Evolutionary conservation across 2,113 vertebrate genomes (phyloP).

Genomic region (Phycodurus eques): DNA sequence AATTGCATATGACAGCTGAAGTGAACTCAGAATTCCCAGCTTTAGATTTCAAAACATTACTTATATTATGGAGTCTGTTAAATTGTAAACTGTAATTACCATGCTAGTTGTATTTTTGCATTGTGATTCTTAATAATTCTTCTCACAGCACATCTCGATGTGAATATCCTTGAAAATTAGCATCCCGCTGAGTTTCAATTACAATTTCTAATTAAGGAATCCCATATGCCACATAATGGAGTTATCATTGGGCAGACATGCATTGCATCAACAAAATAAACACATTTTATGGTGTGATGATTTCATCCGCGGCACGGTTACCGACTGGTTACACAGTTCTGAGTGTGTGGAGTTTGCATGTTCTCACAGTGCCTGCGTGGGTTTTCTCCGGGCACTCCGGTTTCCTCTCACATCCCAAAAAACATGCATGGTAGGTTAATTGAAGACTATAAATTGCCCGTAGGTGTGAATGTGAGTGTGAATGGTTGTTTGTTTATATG

Average conservation of each 20-base stretch:
- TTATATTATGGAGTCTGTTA: background rate
- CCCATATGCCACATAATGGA: slow-evolving; percentile 48
- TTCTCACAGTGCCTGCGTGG: too few relatives aligned
- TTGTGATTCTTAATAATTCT: slow-evolving; percentile 42
- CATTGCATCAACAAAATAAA: slow-evolving; percentile 50
- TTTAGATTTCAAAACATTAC: background rate
- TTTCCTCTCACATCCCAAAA: too few relatives aligned
- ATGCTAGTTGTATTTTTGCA: slow-evolving; percentile 30
- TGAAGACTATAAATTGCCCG: too few relatives aligned
- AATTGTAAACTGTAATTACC: slow-evolving; percentile 10
- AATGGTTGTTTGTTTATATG: too few relatives aligned
- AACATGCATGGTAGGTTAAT: too few relatives aligned
- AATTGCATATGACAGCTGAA: background rate
- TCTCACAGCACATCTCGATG: slow-evolving; percentile 20
- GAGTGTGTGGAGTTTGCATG: too few relatives aligned
- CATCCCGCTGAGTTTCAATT: slow-evolving; percentile 42
- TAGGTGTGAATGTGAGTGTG: too few relatives aligned
- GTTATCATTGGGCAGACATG: slow-evolving; percentile 48
- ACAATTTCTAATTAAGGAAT: slow-evolving; percentile 62
- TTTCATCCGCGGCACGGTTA: background rate
- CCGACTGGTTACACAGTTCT: too few relatives aligned
- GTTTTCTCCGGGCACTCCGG: too few relatives aligned
- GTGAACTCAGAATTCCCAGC: background rate
- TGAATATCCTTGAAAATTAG: slow-evolving; percentile 55
- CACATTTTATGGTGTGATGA: slow-evolving; percentile 28